Conservation (phyloP, 1,140 invertebrate genomes). For the Ctenoplectra terminalis region DNA sequence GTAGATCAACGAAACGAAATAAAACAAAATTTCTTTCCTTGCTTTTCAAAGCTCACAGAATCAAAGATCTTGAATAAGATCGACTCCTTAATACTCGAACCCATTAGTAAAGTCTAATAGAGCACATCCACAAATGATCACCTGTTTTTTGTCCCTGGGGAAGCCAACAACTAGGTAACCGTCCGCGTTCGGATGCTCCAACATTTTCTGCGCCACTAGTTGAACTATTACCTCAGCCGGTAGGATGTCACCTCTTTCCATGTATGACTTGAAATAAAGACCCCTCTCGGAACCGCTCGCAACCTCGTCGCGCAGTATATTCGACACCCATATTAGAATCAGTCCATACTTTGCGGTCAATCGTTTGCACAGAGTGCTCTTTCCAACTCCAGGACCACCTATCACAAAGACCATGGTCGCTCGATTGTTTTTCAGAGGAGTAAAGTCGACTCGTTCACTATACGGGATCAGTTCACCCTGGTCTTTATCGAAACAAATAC, state of each 20-base stretch:
- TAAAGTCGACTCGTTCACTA: slow-evolving; percentile 4
- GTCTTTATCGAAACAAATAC: slow-evolving; percentile 21
- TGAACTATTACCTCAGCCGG: slow-evolving; percentile 58
- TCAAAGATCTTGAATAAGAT: no score
- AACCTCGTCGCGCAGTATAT: slow-evolving; percentile 63
- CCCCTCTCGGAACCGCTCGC: slow-evolving; percentile 25
- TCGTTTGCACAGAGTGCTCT: slow-evolving; percentile 60
- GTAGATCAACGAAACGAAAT: neutral
- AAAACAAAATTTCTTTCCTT: neutral
- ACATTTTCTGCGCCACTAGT: slow-evolving; percentile 66
- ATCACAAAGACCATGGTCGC: slow-evolving; percentile 70
- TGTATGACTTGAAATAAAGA: slow-evolving; percentile 20
- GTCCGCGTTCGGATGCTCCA: slow-evolving; percentile 41
- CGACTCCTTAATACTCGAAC: no score
- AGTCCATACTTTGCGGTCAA: slow-evolving; percentile 60
- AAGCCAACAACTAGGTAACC: slow-evolving; percentile 73
- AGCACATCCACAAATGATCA: slow-evolving; percentile 13
- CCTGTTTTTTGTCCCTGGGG: slow-evolving; percentile 66
- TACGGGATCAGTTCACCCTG: slow-evolving; percentile 18
- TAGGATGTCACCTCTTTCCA: slow-evolving; percentile 9
- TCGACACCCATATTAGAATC: slow-evolving; percentile 48
- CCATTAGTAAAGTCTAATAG: neutral
- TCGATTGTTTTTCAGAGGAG: slow-evolving; percentile 29
- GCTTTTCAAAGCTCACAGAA: no score
- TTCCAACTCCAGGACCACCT: slow-evolving; percentile 66